Conservation (phyloP, 1,140 invertebrate species). For the Trichonephila clavata region DNA sequence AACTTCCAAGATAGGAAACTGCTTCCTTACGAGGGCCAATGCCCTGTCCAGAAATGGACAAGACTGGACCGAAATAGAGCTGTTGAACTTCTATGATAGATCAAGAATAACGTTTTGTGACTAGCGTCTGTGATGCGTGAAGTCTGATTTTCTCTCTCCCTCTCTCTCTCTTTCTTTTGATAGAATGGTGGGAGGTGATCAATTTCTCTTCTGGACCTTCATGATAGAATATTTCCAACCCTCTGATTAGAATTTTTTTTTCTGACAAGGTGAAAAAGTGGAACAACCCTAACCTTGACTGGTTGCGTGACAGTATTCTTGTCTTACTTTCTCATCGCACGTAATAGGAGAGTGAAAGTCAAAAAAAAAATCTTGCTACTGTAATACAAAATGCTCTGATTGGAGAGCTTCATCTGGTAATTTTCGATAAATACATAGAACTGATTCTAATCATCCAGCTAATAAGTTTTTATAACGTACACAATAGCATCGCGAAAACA, state of each 20-base stretch:
- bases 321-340: neutral
- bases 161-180: neutral
- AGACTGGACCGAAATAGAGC: neutral
- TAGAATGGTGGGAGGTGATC: neutral
- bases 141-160: neutral
- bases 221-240: neutral
- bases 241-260: neutral
- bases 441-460: no score
- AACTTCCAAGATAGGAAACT: neutral
- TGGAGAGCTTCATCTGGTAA: no score
- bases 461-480: no score
- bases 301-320: neutral
- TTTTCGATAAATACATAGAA: no score
- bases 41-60: neutral
- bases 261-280: neutral
- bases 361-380: neutral
- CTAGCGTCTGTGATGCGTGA: neutral
- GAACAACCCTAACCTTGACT: neutral
- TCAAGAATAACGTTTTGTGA: neutral
- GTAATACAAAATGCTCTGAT: no score
- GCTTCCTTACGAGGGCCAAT: neutral
- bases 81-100: neutral
- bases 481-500: no score
- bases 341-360: neutral
- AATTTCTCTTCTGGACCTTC: neutral